Evolutionary conservation across 2,888 invertebrate species (phyloP).

Genomic region (Thyatira batis): DNA sequence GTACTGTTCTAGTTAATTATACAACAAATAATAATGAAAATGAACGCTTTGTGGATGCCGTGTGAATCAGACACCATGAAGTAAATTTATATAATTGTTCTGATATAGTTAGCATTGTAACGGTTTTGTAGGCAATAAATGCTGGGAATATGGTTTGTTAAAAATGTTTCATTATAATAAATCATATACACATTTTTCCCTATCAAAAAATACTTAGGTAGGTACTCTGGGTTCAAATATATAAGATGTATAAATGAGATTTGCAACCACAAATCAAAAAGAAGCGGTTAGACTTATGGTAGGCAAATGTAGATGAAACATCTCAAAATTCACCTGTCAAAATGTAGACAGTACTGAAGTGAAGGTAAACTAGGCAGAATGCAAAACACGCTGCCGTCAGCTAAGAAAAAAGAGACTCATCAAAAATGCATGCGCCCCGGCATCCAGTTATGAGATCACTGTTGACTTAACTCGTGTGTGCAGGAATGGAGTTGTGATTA

Average conservation of each 20-base stretch:
- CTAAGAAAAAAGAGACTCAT: constrained; percentile 50
- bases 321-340: constrained; percentile 6
- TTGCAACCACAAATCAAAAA: no score
- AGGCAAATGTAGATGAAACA: neutral
- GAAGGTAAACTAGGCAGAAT: constrained; percentile 1
- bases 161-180: neutral
- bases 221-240: no score
- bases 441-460: constrained; percentile 68
- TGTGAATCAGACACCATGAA: constrained; percentile 33
- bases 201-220: no score
- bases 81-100: neutral
- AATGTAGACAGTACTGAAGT: neutral
- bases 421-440: constrained; percentile 66
- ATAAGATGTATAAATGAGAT: no score
- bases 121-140: neutral
- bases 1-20: constrained; percentile 55
- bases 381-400: constrained; percentile 8
- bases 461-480: constrained; percentile 60
- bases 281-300: no score
- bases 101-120: neutral
- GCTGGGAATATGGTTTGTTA: neutral
- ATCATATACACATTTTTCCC: no score
- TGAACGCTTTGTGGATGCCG: constrained; percentile 39
- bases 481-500: constrained; percentile 31
- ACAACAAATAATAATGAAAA: constrained; percentile 50